Base-by-base conservation (phyloP, 2,113 vertebrate species). In the Grus americana region DNA sequence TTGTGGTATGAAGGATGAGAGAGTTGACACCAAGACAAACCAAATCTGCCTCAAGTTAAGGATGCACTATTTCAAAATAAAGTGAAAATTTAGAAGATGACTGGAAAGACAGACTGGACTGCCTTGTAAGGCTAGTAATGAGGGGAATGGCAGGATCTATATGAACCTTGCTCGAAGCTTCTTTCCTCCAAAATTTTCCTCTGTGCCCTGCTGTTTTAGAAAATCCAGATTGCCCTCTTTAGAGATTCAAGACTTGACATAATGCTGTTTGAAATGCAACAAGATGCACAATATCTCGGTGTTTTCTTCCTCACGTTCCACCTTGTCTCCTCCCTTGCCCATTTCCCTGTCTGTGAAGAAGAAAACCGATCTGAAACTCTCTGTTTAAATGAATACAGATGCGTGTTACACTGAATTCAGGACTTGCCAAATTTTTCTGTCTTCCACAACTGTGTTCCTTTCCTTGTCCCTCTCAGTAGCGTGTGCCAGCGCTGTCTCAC, bases 371-470 rank as follows among this genome's bases (percentile, higher is more conserved):
- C 27, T 13, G n/a, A 52, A 86, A 18, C 71, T 79, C n/a, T n/a
- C 11, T 29, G 5, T 40, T 75, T 42, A 47, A 86, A 29, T 66
- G 27, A 9, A 9, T 27, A 49, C 15, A 49, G 19, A 18, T 5
- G 7, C 10, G 16, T 15, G 8, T 58, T 40, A 16, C 2, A 3
- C 47, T 49, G 11, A 46, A 52, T n/a, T 72, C 27, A 47, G 40
- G 18, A 16, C 4, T 3, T 67, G 17, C 15, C 54, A 49, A 32
- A 30, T 59, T 12, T 6, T 66, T 91, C 27, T 71, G 26, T 57
- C 12, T 46, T 47, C 16, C 59, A 32, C 0, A 0, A 5, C 26
- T 6, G 1, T 5, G 30, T 79, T 81, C 16, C 36, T 73, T 79
- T 50, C 62, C 54, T 55, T 44, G 22, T 76, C 13, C 26, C 44